A percentile compares a stretch with the other conserved stretches of the same genome.
Evolutionary conservation across 64 coral and sea anemone species (phyloP).

Genomic region (Acropora yongei): DNA sequence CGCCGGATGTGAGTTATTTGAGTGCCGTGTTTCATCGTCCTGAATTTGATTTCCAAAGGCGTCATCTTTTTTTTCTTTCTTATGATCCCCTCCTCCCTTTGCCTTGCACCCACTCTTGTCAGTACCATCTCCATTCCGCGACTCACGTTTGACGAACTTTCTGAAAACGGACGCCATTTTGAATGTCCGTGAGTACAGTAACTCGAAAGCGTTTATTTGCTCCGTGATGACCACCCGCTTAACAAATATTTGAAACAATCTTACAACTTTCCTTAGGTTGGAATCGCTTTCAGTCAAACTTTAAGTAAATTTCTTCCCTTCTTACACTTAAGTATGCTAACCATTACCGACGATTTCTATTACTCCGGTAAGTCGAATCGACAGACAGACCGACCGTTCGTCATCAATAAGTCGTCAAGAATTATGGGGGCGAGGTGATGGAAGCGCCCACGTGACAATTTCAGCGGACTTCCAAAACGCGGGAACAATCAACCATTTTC

Average conservation of each 20-base stretch:
- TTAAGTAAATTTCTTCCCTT: conserved; percentile 5
- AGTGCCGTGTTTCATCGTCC: conserved; percentile 31
- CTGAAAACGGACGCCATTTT: conserved; percentile 96
- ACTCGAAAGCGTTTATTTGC: neutral
- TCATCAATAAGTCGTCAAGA: conserved; percentile 1
- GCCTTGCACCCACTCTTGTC: conserved; percentile 58
- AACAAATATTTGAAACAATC: neutral
- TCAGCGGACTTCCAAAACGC: neutral
- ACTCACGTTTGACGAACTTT: conserved; percentile 86
- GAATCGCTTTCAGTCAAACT: neutral
- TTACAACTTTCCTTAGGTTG: neutral
- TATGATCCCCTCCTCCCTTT: conserved; percentile 64
- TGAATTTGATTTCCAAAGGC: conserved; percentile 41
- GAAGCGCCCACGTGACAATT: neutral
- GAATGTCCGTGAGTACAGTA: neutral
- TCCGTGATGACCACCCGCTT: neutral
- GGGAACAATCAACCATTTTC: conserved; percentile 17
- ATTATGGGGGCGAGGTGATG: neutral
- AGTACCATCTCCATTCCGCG: conserved; percentile 75
- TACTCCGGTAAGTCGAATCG: too few species aligned
- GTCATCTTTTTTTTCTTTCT: conserved; percentile 55
- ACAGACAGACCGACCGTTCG: neutral
- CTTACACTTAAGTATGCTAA: too few species aligned
- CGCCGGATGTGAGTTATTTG: conserved; percentile 40
- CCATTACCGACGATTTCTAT: too few species aligned